Percentiles rank a stretch among this genome's conserved stretches.
Evolutionary conservation across 2,113 vertebrate genomes (phyloP).

Genomic region (Sus scrofa): DNA sequence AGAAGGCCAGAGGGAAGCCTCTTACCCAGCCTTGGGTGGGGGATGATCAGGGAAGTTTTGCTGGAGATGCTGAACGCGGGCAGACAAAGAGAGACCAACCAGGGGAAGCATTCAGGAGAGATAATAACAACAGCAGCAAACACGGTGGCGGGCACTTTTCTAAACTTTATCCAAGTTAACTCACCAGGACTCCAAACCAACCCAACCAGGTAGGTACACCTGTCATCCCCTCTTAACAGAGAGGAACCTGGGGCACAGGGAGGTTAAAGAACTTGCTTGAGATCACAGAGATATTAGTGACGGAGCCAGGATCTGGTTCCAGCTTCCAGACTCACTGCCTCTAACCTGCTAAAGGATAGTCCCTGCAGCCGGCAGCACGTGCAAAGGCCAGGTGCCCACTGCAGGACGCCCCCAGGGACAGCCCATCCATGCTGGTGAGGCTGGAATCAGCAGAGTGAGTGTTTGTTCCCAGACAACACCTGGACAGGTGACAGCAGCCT

Average conservation of each 20-base stretch:
- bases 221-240: not conserved
- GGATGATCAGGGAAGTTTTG: not conserved
- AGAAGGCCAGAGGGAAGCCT: not conserved
- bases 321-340: not conserved
- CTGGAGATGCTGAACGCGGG: accelerated
- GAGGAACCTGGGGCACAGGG: not conserved
- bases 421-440: accelerated
- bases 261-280: not conserved
- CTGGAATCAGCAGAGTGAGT: not conserved
- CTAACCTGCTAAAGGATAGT: accelerated
- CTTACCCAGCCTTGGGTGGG: accelerated
- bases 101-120: accelerated
- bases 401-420: not conserved
- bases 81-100: not conserved
- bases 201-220: accelerated
- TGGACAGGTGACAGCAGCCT: accelerated
- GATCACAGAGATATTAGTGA: not conserved
- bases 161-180: not conserved
- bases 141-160: accelerated
- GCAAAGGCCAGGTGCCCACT: accelerated
- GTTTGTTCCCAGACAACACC: not conserved
- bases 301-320: not conserved
- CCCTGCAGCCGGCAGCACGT: accelerated
- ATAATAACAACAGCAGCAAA: accelerated
- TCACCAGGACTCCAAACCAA: not conserved